These are phyloP conservation scores for Episyrphus balteatus DNA, from an alignment of 1,140 invertebrate species.

Conservation along the genomic window DNA sequence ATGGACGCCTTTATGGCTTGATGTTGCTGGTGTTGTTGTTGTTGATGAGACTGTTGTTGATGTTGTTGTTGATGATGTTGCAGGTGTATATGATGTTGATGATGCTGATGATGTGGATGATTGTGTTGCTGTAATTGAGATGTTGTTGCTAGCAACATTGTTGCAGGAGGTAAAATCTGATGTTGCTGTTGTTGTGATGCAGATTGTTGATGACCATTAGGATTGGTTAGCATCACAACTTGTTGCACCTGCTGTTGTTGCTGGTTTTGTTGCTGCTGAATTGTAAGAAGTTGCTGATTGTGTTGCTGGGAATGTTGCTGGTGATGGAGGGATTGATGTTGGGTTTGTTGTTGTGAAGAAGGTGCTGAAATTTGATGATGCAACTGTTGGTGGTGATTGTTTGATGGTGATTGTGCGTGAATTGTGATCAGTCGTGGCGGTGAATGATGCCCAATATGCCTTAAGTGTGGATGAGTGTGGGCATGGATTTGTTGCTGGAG, in stretches of 20 bases:
- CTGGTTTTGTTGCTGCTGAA: constrained; percentile 9
- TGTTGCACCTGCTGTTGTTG: constrained; percentile 3
- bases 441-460: constrained; percentile 21
- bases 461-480: constrained; percentile 16
- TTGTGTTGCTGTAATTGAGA: constrained; percentile 47
- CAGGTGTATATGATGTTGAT: constrained; percentile 41
- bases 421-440: constrained; percentile 25
- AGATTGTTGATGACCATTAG: background rate
- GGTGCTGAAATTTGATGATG: constrained; percentile 6
- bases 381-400: constrained; percentile 4
- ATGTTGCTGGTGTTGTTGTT: constrained; percentile 6
- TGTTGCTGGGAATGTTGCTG: constrained; percentile 3
- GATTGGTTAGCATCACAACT: background rate
- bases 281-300: constrained; percentile 9
- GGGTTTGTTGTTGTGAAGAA: constrained; percentile 4
- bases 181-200: constrained; percentile 6
- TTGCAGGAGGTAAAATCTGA: constrained; percentile 17
- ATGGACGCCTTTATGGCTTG: background rate
- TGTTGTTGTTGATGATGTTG: constrained; percentile 48
- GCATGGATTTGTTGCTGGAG: constrained; percentile 31
- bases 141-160: constrained; percentile 24
- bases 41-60: constrained; percentile 1
- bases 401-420: constrained; percentile 8
- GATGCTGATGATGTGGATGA: constrained; percentile 42
- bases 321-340: constrained; percentile 1